These are phyloP conservation scores for Zaprionus inermis DNA, from an alignment of 1,140 invertebrate genomes.

Conservation along the genomic window DNA sequence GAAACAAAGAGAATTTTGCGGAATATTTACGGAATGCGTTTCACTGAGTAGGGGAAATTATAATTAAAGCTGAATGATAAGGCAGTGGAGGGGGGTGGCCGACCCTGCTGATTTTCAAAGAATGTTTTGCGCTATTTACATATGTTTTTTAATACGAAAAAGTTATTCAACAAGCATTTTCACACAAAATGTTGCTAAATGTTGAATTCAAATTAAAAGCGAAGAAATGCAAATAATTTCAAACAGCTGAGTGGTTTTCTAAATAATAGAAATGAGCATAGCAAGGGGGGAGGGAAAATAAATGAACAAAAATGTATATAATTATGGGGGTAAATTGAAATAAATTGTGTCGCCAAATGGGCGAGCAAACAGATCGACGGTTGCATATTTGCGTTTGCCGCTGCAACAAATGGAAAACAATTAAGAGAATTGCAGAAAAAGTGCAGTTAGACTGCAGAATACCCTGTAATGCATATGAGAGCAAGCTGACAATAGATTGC, in stretches of 20 bases:
- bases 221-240: conserved; percentile 6
- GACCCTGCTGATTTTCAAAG: neutral
- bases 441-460: neutral
- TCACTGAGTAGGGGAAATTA: conserved; percentile 25
- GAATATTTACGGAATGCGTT: conserved; percentile 44
- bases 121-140: conserved; percentile 12
- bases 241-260: conserved; percentile 1
- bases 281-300: neutral
- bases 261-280: neutral
- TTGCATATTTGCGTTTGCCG: conserved; percentile 33
- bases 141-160: neutral
- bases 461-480: neutral
- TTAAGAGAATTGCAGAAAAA: neutral
- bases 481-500: neutral
- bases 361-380: conserved; percentile 33
- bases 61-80: conserved; percentile 30
- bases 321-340: conserved; percentile 32
- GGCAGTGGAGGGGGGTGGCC: neutral
- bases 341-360: conserved; percentile 38
- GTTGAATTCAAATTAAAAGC: neutral
- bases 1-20: conserved; percentile 52
- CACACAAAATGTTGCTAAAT: neutral
- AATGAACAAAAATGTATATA: neutral
- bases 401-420: conserved; percentile 26
- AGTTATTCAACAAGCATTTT: conserved; percentile 35